Percentiles rank a stretch among this genome's conserved stretches.
phyloP scores from a whole-genome alignment of 2,113 vertebrate species.

The Pseudorhombus dupliciocellatus region DNA sequence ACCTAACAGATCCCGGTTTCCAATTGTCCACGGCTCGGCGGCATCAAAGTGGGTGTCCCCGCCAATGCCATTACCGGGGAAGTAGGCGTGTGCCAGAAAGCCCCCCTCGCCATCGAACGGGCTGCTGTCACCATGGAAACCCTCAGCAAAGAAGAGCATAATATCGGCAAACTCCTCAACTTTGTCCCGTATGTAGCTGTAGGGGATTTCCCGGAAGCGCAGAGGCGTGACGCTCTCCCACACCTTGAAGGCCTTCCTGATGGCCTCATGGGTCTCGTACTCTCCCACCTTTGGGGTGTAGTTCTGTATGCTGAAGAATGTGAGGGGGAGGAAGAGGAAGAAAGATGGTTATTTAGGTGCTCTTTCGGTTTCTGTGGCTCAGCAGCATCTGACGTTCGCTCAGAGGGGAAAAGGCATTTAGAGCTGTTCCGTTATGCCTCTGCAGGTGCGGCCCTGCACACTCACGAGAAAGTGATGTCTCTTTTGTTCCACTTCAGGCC shows the following conservation, averaged over 20 bases:
- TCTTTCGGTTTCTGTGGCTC: background rate
- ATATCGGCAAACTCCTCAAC: constrained; percentile 89
- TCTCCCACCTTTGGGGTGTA: constrained; percentile 88
- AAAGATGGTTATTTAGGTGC: background rate
- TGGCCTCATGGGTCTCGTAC: constrained; percentile 87
- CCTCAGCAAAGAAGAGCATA: constrained; percentile 92
- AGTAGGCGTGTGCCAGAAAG: constrained; percentile 93
- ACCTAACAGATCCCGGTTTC: constrained; percentile 86
- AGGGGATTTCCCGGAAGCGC: constrained; percentile 88
- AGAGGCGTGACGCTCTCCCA: constrained; percentile 88
- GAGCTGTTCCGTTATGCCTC: background rate
- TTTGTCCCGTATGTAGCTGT: constrained; percentile 85
- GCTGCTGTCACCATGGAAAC: constrained; percentile 91
- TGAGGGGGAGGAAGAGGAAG: background rate
- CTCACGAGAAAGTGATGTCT: constrained; percentile 91
- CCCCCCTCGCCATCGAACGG: constrained; percentile 94
- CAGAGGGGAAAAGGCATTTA: background rate
- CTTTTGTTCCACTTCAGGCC: constrained; percentile 89
- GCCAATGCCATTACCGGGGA: constrained; percentile 88
- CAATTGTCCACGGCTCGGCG: constrained; percentile 90
- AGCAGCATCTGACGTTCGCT: background rate
- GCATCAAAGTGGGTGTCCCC: constrained; percentile 94
- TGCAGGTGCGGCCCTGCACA: constrained; percentile 2
- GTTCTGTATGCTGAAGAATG: constrained; percentile 82
- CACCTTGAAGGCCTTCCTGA: constrained; percentile 88